Evolutionary conservation across 2,888 invertebrate species (phyloP), one percentile per base, ranked within the genome.

Genomic region (Tetragnatha montana): DNA sequence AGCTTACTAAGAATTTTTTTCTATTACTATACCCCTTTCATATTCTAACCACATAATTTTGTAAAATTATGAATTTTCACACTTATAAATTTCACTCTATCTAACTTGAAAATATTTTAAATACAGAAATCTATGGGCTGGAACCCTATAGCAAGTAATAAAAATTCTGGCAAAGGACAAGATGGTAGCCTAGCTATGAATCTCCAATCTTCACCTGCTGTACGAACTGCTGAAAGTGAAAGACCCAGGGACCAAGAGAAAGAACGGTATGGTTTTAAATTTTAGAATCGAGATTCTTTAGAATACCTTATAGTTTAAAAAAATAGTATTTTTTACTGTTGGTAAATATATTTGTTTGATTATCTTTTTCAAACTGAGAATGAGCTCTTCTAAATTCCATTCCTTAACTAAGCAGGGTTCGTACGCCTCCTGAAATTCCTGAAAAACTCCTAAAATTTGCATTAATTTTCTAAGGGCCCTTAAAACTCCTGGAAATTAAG

Each of bases 101-200:
- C 51, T n/a, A 50, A 78, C 17, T n/a, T 50, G 10, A 6, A 10
- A 14, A 69, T n/a, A 35, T 80, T 50, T 22, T 21, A 6, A 81
- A 51, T 19, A 21, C 68, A 89, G 75, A 81, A 91, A 73, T 85
- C 74, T 50, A 70, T 90, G 71, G 89, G 90, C 17, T 91, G 91
- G 91, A 91, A 83, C 82, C 90, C 91, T 60, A 68, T 89, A 12
- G 70, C 88, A n/a, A 88, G 78, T 22, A 80, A 49, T 6, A 90
- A 91, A 83, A 68, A 47, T 35, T n/a, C 85, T 47, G 50, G 73
- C 14, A 86, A 88, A 78, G 82, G 82, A 12, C 88, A 85, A 80
- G 89, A 89, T 60, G 82, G 79, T 51, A 88, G 78, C 80, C 75
- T 82, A 51, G 35, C 81, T 8, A 82, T 79, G 47, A 87, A 73